phyloP scores from a whole-genome alignment of 37 sponge, comb jelly and placozoan species.

The Crambe crambe region DNA sequence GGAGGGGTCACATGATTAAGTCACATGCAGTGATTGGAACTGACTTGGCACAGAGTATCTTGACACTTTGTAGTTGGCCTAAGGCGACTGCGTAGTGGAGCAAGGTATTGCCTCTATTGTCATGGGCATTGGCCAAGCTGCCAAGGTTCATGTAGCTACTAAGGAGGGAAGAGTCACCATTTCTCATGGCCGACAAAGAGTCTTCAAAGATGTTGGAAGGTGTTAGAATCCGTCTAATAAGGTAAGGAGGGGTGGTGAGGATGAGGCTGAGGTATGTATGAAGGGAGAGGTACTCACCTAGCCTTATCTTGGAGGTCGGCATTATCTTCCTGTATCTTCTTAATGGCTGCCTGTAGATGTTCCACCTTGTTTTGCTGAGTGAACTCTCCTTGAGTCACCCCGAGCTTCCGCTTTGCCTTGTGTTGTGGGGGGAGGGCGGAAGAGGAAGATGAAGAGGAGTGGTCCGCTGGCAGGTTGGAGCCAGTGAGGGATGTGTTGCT shows the following conservation, averaged over 20 bases:
- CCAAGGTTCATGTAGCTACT: conserved; percentile 19
- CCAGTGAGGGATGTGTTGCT: not conserved
- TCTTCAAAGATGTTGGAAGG: conserved; percentile 52
- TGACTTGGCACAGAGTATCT: conserved; percentile 50
- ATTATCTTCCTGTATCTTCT: conserved; percentile 37
- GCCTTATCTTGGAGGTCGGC: not conserved
- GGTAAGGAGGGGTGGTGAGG: not conserved
- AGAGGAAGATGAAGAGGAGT: conserved; percentile 1
- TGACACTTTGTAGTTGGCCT: conserved; percentile 26
- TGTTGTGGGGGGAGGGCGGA: not conserved
- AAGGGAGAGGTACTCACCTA: conserved; percentile 4
- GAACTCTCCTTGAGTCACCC: conserved; percentile 16
- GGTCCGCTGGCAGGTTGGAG: not conserved
- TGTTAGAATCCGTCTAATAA: not conserved
- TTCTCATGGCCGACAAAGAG: conserved; percentile 43
- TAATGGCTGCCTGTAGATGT: conserved; percentile 21
- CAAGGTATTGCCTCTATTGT: conserved; percentile 56
- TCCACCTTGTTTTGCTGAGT: conserved; percentile 17
- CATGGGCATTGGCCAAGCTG: not conserved
- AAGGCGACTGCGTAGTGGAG: conserved; percentile 74
- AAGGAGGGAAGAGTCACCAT: conserved; percentile 12
- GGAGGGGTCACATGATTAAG: not conserved
- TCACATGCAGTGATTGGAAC: not conserved
- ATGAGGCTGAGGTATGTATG: not conserved
- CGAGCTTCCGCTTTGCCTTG: not conserved